A percentile compares a stretch with the other conserved stretches of the same genome.
Evolutionary conservation across 2,797 vertebrate species (phyloP).

Genomic region (Paramormyrops hopkinsi): DNA sequence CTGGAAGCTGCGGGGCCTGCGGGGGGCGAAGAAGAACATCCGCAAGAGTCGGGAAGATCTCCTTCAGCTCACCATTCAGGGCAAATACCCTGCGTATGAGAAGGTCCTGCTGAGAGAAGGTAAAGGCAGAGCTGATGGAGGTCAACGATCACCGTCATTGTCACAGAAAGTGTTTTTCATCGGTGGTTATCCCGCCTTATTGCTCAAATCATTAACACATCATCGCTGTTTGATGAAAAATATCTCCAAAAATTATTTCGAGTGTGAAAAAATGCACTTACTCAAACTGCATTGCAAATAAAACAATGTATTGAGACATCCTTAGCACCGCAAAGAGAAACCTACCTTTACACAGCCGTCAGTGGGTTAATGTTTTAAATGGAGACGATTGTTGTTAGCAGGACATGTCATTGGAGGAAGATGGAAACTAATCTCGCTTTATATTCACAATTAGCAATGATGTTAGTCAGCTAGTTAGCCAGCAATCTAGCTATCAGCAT

Average conservation of each 20-base stretch:
- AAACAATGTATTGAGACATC: neutral
- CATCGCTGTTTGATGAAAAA: neutral
- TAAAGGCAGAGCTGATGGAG: slow-evolving; percentile 35
- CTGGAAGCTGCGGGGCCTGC: slow-evolving; percentile 90
- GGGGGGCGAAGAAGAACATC: slow-evolving; percentile 78
- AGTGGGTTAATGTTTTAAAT: neutral
- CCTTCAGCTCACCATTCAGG: slow-evolving; percentile 85
- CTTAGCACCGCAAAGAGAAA: neutral
- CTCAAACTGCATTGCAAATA: neutral
- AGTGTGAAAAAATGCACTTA: neutral
- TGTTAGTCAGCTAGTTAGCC: neutral
- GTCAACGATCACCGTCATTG: neutral
- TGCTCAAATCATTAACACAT: too few relatives aligned
- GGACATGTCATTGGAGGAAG: neutral
- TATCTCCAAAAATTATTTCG: neutral
- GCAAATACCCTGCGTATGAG: slow-evolving; percentile 87
- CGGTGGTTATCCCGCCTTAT: neutral
- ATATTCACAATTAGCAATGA: neutral
- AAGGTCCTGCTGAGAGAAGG: slow-evolving; percentile 86
- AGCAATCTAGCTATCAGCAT: neutral
- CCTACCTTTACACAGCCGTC: neutral
- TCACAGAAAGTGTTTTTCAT: neutral
- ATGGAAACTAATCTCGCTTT: neutral
- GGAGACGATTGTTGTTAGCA: neutral
- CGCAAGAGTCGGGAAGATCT: slow-evolving; percentile 81